Conservation (phyloP, 2,113 vertebrate genomes). For the Polyodon spathula region DNA sequence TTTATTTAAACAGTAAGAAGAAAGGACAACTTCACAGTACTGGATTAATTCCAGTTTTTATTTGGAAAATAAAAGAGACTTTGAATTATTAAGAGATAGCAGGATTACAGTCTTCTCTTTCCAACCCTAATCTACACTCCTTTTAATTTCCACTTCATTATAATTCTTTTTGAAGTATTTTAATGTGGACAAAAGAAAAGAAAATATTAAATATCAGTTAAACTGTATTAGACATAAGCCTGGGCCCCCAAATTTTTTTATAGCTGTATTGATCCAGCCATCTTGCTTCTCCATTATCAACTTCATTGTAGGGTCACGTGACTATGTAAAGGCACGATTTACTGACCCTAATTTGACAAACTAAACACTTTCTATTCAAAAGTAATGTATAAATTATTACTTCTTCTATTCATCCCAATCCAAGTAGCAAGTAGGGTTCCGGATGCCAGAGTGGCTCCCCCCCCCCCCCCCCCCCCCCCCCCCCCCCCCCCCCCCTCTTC, state of each 20-base stretch:
- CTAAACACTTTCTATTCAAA: constrained; percentile 50
- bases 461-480: too few species aligned
- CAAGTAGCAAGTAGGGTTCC: too few species aligned
- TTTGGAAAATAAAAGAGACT: constrained; percentile 98
- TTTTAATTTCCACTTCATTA: constrained; percentile 99
- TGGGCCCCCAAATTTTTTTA: constrained; percentile 34
- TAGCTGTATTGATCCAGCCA: constrained; percentile 55
- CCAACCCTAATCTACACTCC: constrained; percentile 86
- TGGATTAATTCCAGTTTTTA: constrained; percentile 98
- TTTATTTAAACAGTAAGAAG: constrained; percentile 91
- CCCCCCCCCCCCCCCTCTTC: too few species aligned
- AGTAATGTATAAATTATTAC: too few species aligned
- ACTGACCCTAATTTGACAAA: too few species aligned
- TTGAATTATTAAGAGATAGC: constrained; percentile 99
- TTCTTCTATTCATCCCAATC: too few species aligned
- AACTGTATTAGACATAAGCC: constrained; percentile 94
- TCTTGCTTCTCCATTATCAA: constrained; percentile 63
- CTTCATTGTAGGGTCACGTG: constrained; percentile 59
- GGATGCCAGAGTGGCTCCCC: too few species aligned
- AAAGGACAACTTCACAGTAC: constrained; percentile 92
- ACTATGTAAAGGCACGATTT: constrained; percentile 51
- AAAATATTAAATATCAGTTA: constrained; percentile 99
- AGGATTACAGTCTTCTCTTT: constrained; percentile 96
- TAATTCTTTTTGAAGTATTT: constrained; percentile 99
- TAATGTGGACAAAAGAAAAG: constrained; percentile 93